Percentiles rank a stretch among this genome's conserved stretches.
Evolutionary conservation across 2,113 vertebrate species (phyloP).

Genomic region (Crotalus tigris): DNA sequence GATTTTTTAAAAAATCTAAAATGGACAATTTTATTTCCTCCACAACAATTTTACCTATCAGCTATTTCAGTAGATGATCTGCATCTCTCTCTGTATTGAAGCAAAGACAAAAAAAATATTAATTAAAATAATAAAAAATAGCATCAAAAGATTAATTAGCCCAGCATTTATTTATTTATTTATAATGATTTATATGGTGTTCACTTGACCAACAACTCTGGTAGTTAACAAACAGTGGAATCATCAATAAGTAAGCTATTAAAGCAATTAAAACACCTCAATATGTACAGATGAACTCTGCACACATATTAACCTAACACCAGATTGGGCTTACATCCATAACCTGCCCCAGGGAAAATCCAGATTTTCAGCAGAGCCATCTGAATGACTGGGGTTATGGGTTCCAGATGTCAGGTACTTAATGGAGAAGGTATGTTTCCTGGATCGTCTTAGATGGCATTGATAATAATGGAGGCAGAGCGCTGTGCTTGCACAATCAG

Average conservation of each 20-base stretch:
- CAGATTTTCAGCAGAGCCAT: background rate
- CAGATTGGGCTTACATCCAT: background rate
- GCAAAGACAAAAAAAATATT: background rate
- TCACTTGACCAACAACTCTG: background rate
- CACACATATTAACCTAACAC: background rate
- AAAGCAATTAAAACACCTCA: background rate
- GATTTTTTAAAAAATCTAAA: background rate
- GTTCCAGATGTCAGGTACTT: background rate
- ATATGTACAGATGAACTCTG: background rate
- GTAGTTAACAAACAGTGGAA: background rate
- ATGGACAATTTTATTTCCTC: background rate
- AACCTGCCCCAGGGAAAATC: background rate
- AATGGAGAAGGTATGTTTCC: background rate
- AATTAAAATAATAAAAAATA: background rate
- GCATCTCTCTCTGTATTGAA: background rate
- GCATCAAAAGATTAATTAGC: background rate
- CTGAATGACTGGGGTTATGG: background rate
- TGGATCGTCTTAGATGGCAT: background rate
- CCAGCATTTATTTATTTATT: background rate
- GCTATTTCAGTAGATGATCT: background rate
- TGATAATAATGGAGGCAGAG: background rate
- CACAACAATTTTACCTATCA: background rate
- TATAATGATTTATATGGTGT: background rate
- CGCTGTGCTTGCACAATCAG: background rate
- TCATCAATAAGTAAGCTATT: background rate